These are phyloP conservation scores for Polyploca ridens DNA, from an alignment of 2,888 invertebrate genomes.

Conservation along the genomic window DNA sequence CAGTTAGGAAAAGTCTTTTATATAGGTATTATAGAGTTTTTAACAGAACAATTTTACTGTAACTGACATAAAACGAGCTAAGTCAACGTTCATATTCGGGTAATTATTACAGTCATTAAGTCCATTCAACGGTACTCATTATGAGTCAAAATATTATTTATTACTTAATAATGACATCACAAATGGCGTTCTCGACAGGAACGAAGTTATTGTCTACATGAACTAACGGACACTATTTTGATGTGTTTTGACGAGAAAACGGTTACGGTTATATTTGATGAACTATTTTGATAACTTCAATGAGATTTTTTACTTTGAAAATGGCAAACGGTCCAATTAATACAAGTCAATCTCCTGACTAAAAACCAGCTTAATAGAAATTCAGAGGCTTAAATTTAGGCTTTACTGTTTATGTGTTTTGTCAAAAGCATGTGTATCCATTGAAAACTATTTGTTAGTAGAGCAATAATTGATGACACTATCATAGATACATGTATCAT, in stretches of 20 bases:
- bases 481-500: no score
- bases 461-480: no score
- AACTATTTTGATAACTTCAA: not conserved
- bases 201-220: not conserved
- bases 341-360: no score
- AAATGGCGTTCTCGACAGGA: not conserved
- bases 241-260: not conserved
- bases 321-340: no score
- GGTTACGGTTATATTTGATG: not conserved
- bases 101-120: slow-evolving; percentile 9
- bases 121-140: slow-evolving; percentile 5
- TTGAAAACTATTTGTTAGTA: no score
- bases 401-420: no score
- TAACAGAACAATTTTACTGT: not conserved
- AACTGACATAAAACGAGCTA: not conserved
- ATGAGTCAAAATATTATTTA: slow-evolving; percentile 6
- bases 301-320: no score
- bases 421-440: no score
- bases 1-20: no score
- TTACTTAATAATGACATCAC: slow-evolving; percentile 3
- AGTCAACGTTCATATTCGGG: slow-evolving; percentile 6
- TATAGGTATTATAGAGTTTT: not conserved
- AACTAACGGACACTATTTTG: not conserved
- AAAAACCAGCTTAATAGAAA: no score
- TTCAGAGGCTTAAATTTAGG: no score